Evolutionary conservation across 1,140 invertebrate genomes (phyloP).

Genomic region (Drosophila punjabiensis): DNA sequence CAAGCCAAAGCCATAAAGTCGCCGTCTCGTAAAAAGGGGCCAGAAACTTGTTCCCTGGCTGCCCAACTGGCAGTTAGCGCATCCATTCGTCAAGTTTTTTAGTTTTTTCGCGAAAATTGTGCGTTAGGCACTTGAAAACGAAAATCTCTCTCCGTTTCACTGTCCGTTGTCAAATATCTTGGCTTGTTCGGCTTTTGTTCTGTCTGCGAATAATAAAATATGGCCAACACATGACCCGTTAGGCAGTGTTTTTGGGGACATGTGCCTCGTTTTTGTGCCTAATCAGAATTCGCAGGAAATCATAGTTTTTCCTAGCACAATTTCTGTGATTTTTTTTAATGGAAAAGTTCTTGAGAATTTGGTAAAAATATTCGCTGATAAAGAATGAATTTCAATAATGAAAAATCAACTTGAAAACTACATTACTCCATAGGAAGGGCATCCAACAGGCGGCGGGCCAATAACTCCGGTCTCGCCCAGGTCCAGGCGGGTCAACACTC

Average conservation of each 20-base stretch:
- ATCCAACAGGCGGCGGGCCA: background rate
- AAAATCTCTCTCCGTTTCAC: constrained; percentile 51
- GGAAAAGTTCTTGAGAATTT: constrained; percentile 48
- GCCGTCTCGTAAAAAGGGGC: constrained; percentile 61
- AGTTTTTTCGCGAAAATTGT: constrained; percentile 76
- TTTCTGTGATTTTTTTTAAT: constrained; percentile 24
- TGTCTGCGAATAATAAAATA: constrained; percentile 56
- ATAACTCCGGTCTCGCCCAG: background rate
- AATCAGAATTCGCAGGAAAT: constrained; percentile 58
- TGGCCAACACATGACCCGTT: constrained; percentile 76
- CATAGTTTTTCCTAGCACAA: constrained; percentile 21
- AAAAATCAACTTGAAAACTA: constrained; percentile 11
- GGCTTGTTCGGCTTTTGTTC: constrained; percentile 38
- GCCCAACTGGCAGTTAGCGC: constrained; percentile 71
- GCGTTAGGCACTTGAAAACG: constrained; percentile 61
- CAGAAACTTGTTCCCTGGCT: constrained; percentile 71
- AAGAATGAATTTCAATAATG: background rate
- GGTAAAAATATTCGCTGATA: constrained; percentile 6
- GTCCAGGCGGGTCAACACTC: constrained; percentile 40
- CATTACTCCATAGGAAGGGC: background rate
- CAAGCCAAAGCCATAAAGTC: constrained; percentile 77
- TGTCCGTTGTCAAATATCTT: constrained; percentile 49
- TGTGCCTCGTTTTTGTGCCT: constrained; percentile 42
- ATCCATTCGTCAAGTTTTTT: constrained; percentile 71
- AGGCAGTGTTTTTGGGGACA: constrained; percentile 51